Conservation (phyloP, 2,888 invertebrate species). For the Melanargia galathea region DNA sequence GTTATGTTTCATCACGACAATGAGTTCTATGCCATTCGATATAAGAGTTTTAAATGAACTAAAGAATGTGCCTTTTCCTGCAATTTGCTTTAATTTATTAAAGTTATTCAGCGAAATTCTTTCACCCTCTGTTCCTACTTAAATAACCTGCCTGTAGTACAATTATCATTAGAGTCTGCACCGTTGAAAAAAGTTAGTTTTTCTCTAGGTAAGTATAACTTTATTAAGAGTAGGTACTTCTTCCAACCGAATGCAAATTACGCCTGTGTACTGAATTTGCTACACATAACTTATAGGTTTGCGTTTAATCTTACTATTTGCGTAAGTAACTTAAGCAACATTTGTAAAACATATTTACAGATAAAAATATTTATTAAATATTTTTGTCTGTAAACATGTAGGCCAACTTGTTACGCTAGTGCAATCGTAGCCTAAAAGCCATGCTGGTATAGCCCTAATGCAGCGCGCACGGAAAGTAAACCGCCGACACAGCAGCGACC, state of each 20-base stretch:
- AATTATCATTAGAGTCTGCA: not conserved
- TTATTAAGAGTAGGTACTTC: not conserved
- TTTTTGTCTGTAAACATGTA: no score
- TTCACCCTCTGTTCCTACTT: constrained; percentile 4
- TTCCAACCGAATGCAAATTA: not conserved
- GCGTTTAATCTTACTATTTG: no score
- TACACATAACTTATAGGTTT: not conserved
- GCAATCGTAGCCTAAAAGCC: no score
- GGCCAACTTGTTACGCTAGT: no score
- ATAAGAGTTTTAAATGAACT: not conserved
- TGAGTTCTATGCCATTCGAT: not conserved
- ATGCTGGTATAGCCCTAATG: no score
- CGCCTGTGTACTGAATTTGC: not conserved
- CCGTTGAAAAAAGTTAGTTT: not conserved
- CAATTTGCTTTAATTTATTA: constrained; percentile 26
- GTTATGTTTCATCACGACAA: not conserved
- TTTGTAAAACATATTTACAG: no score
- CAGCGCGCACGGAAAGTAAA: no score
- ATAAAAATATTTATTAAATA: no score
- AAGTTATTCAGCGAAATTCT: constrained; percentile 15
- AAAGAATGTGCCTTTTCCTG: not conserved
- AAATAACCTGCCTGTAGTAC: not conserved
- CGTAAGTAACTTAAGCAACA: no score
- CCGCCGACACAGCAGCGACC: no score
- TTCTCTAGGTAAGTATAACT: not conserved